Evolutionary conservation across 53 echinoderm and acorn worm genomes (phyloP), one percentile per base, ranked within the genome.

Genomic region (Temnopleurus reevesii): DNA sequence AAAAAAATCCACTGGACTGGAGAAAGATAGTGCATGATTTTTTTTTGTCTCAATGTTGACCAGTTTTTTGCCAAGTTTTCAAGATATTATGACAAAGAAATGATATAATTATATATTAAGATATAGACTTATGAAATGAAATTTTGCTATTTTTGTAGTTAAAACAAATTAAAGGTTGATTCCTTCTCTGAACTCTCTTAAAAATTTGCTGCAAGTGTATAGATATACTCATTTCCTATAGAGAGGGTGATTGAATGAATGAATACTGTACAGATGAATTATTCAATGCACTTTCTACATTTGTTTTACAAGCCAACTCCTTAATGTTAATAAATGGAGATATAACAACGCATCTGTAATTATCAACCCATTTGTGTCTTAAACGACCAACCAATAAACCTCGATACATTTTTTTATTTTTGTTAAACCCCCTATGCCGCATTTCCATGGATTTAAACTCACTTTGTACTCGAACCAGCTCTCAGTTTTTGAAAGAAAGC

Each of bases 131-230:
- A 87, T 66, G 86, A 59, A 61, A 85, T 43, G 61, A 87, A 64
- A 87, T 53, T 26, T 87, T 87, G 88, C 88, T 87, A 87, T 87
- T 87, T 87, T 87, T 87, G 88, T 87, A 87, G 71, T 31, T 85
- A 84, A 85, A 85, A 85, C 27, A 26, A 85, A 60, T 27, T 85
- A 85, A n/a, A 45, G 83, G 83, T 59, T 85, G 85, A 85, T 61
- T 85, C 85, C 83, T 83, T 41, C 19, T 34, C 7, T 34, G 56
- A 83, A 12, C 54, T 79, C 79, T 79, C 55, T 55, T 33, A 59
- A 85, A 44, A 85, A 83, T 44, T 60, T 85, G 85, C 85, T 85
- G 85, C 85, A 85, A 85, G 60, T 60, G 85, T 85, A 59, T 29
- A 59, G 55, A 83, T 83, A 55, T 35, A 83, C 54, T 71, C 5